Base-by-base conservation (phyloP, 23 tunicate species). In the Ascidia mentula region DNA sequence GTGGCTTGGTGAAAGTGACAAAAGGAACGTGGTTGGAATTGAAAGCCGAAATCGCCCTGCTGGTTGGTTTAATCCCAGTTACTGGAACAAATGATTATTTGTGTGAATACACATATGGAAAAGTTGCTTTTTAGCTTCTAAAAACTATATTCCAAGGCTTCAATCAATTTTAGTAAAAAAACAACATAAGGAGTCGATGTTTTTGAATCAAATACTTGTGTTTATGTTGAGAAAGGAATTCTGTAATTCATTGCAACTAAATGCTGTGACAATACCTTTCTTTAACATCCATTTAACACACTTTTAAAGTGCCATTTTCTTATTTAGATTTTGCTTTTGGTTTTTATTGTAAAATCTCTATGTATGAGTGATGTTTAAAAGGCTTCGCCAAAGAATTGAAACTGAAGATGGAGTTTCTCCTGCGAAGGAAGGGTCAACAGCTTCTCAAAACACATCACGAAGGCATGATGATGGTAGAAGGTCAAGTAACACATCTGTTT, bases 31-130 rank as follows among this genome's bases (percentile, higher is more conserved):
- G 4, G 34, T 71, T 20, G 32, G 13, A 22, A 71, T 71, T 71
- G 75, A 71, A 71, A 18, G 18, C 30, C 75, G 97, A 6, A 46
- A 87, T 38, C 84, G 97, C 42, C 97, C 97, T 3, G 40, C 82
- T 74, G 97, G 97, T 3, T 92, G 97, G 97, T 92, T 92, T 74
- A 83, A 82, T 79, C 73, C 84, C 69, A 79, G 61, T 0, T 75
- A 78, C 0, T 92, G 97, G 97, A 86, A 86, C n/a, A 69, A 53
- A 9, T 9, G 17, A 18, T 74, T 17, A 72, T 71, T 5, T 2
- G n/a, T 72, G 18, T 6, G 31, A 72, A 28, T 69, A 46, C 18
- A 46, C 20, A 18, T 46, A 46, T n/a, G n/a, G n/a, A n/a, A n/a
- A n/a, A n/a, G n/a, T n/a, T n/a, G n/a, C n/a, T n/a, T n/a, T n/a